Evolutionary conservation across 2,113 vertebrate genomes (phyloP), one percentile per base, ranked within the genome.

Genomic region (Actenoides hombroni): DNA sequence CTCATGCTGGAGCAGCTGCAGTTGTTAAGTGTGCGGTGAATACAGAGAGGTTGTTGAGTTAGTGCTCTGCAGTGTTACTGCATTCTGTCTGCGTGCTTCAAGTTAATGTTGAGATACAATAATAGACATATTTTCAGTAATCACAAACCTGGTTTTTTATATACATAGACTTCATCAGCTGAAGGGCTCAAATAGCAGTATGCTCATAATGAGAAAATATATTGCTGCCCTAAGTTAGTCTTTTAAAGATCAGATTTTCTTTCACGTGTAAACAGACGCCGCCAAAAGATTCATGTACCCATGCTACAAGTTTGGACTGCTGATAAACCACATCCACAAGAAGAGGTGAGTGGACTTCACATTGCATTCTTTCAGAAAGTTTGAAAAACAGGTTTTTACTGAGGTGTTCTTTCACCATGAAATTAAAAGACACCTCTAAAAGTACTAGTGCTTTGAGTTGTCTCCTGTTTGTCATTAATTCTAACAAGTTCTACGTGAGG

Each of bases 221-320:
- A 8, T 5, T 49, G 9, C 28, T 90, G 21, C 53, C 31, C 39
- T 80, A 20, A 71, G 12, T 40, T 29, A 65, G 65, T 37, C 35
- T 73, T 19, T 33, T 89, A 65, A 92, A 81, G 8, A 5, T 59
- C 39, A 56, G 4, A 1, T 86, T 96, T 96, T 96, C 83, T 77
- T 51, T 93, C 33, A 69, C 81, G 31, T 93, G 68, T 92, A 29
- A 94, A 87, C 96, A 99, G 99, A 94, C 98, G 98, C 79, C 98
- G 99, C 70, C 98, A 99, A 65, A 99, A 99, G 97, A 99, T 98
- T 61, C 99, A 99, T 8, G 98, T 99, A 9, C 98, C 98, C 53
- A 99, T 99, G 99, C 97, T 99, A 28, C 99, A 99, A 78, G 99
- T 99, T 39, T 99, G 99, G 99, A 99, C 99, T 10, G 99, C 99